Evolutionary conservation across 2,797 vertebrate genomes (phyloP).

Genomic region (Cetoscarus ocellatus): DNA sequence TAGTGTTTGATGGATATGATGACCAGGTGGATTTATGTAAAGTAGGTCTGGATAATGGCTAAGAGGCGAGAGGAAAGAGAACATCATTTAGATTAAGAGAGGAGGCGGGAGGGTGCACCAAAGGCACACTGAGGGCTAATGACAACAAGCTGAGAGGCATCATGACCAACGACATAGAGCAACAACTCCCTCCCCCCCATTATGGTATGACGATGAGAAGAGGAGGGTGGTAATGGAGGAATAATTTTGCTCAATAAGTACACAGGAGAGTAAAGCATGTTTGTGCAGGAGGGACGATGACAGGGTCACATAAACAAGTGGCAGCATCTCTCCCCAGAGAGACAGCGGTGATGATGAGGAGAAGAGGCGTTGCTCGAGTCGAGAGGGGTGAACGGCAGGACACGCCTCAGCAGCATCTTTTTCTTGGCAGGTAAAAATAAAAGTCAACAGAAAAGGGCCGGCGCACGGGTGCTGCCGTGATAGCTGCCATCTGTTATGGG

Average conservation of each 20-base stretch:
- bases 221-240: slow-evolving; percentile 74
- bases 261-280: slow-evolving; percentile 50
- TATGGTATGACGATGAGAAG: slow-evolving; percentile 64
- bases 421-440: slow-evolving; percentile 84
- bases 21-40: slow-evolving; percentile 75
- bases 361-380: slow-evolving; percentile 55
- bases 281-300: slow-evolving; percentile 74
- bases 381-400: slow-evolving; percentile 63
- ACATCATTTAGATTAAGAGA: slow-evolving; percentile 76
- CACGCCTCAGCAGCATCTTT: slow-evolving; percentile 63
- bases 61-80: slow-evolving; percentile 74
- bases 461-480: slow-evolving; percentile 74
- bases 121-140: slow-evolving; percentile 74
- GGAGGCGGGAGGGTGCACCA: slow-evolving; percentile 68
- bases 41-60: slow-evolving; percentile 71
- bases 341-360: slow-evolving; percentile 73
- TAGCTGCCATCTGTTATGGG: slow-evolving; percentile 94
- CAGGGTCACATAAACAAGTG: slow-evolving; percentile 88
- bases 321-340: slow-evolving; percentile 90
- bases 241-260: slow-evolving; percentile 84
- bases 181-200: slow-evolving; percentile 75
- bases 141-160: slow-evolving; percentile 77
- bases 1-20: slow-evolving; percentile 82
- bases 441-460: slow-evolving; percentile 81
- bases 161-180: slow-evolving; percentile 85